Conservation (phyloP, 2,888 invertebrate species). For the Lumbricus terrestris region DNA sequence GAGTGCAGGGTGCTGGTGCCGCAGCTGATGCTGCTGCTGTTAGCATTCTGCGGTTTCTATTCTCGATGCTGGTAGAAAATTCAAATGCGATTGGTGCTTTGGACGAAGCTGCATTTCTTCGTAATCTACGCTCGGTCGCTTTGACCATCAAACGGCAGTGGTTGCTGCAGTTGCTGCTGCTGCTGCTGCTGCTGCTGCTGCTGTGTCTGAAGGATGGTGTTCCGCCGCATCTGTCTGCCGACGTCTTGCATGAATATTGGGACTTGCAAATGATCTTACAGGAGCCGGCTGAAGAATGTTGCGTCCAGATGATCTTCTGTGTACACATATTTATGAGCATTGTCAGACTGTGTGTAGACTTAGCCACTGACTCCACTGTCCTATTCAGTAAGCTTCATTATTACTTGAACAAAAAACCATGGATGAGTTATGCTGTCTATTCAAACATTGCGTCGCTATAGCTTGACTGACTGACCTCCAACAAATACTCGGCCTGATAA, state of each 20-base stretch:
- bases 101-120: neutral
- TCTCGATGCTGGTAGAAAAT: neutral
- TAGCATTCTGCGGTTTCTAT: neutral
- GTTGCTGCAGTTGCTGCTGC: too few species aligned
- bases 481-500: too few species aligned
- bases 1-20: too few species aligned
- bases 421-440: neutral
- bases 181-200: too few species aligned
- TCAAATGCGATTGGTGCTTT: too few species aligned
- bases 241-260: neutral
- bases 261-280: neutral
- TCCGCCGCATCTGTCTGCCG: too few species aligned
- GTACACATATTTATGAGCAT: neutral
- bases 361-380: neutral
- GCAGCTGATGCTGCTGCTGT: neutral
- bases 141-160: neutral
- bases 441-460: neutral
- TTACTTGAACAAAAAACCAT: neutral
- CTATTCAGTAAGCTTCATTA: neutral
- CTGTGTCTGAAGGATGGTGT: too few species aligned
- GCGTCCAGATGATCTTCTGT: neutral
- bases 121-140: neutral
- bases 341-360: neutral
- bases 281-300: neutral
- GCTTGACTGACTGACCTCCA: too few species aligned